These are phyloP conservation scores for Ataeniobius toweri DNA, from an alignment of 2,797 vertebrate genomes.

Conservation along the genomic window DNA sequence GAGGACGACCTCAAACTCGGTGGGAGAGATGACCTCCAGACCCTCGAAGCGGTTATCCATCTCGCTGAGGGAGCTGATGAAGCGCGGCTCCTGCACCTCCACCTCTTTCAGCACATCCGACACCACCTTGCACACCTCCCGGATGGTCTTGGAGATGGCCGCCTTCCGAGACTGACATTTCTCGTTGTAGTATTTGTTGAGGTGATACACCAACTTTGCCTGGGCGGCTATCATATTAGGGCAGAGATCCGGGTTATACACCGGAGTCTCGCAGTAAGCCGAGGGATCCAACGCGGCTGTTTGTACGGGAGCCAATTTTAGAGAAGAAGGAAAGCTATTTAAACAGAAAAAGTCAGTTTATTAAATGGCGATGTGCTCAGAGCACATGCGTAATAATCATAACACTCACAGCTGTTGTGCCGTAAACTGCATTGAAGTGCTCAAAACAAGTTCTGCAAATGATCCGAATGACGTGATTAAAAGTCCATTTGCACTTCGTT, in stretches of 20 bases:
- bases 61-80: slow-evolving; percentile 99
- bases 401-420: slow-evolving; percentile 61
- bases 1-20: slow-evolving; percentile 98
- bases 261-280: slow-evolving; percentile 99
- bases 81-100: slow-evolving; percentile 98
- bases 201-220: slow-evolving; percentile 99
- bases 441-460: slow-evolving; percentile 61
- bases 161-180: slow-evolving; percentile 98
- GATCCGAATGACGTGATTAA: slow-evolving; percentile 55
- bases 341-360: slow-evolving; percentile 71
- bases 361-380: slow-evolving; percentile 70
- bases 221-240: slow-evolving; percentile 99
- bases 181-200: slow-evolving; percentile 99
- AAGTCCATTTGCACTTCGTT: slow-evolving; percentile 77
- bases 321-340: slow-evolving; percentile 82
- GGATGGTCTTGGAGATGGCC: slow-evolving; percentile 98
- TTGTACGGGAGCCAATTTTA: slow-evolving; percentile 98
- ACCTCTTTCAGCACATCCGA: slow-evolving; percentile 99
- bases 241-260: slow-evolving; percentile 99
- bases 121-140: slow-evolving; percentile 99
- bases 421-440: slow-evolving; percentile 65
- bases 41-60: slow-evolving; percentile 98
- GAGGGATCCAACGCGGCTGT: slow-evolving; percentile 99
- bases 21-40: slow-evolving; percentile 96
- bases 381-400: slow-evolving; percentile 69